Evolutionary conservation across 2,797 vertebrate genomes (phyloP), one percentile per base, ranked within the genome.

Genomic region (Kryptopterus vitreolus): DNA sequence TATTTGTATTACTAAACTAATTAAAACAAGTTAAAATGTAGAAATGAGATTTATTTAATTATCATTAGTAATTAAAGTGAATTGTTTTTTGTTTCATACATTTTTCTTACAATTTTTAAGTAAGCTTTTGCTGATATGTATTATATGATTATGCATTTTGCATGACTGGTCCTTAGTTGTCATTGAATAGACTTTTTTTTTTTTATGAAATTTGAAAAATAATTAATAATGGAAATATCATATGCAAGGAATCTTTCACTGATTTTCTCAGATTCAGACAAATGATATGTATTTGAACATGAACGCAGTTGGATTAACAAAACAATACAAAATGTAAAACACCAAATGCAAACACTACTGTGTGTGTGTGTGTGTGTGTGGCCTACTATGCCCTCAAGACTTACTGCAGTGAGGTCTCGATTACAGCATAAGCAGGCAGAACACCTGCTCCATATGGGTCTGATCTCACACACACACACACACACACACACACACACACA

Each of bases 361-460:
- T 31, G 57, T 52, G 66, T 52, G 68, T 52, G 68, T 52, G 68
- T 38, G 70, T 24, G 70, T 57, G 63, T 33, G 48, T 62, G 55
- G 46, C 26, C 43, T 12, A 26, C 16, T 16, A 24, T 68, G 50
- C 76, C 62, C 62, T 61, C 50, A n/a, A 65, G 70, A 22, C 62
- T 1, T 29, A 48, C 33, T 57, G 57, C 73, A 38, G 59, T 74
- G 18, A 52, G 38, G 24, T 38, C 69, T 78, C 26, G 61, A 72
- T 78, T 78, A 78, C 68, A 78, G 69, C 52, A 15, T 33, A 77
- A 35, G 69, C 68, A 81, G 66, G 35, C 68, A 82, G 52, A 82
- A 74, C 81, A 82, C 76, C 81, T 78, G 69, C 76, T 74, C 61
- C 76, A 72, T 29, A 13, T 53, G 57, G 31, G 53, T 50, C 18